Evolutionary conservation across 2,113 vertebrate genomes (phyloP), one percentile per base, ranked within the genome.

Genomic region (Natator depressus): DNA sequence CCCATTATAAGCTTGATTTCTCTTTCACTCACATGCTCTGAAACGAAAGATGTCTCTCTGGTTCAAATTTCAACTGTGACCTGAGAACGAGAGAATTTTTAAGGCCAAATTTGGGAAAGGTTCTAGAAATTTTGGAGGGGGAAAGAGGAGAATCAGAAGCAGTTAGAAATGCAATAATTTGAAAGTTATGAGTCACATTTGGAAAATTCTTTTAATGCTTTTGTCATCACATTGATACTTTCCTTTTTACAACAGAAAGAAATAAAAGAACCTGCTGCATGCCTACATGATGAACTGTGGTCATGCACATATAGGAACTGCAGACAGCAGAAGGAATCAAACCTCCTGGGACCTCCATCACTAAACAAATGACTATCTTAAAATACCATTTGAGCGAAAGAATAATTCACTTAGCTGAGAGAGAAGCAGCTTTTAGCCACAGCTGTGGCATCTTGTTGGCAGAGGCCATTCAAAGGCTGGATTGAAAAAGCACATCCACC

Each of bases 361-460:
- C 84, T 13, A 4, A 59, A 6, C 53, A 85, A 80, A 89, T 10
- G 55, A 35, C 10, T 16, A 8, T 2, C 75, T 7, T 27, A 42
- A 47, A 50, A 14, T 0, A 0, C 8, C 6, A 2, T n/a, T 46
- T 27, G 47, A 51, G 81, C 17, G 5, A 1, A 8, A 49, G 5
- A 12, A 57, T 29, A 57, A 19, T 2, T 13, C 10, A 6, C 12
- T 22, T 9, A 50, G 13, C 10, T 0, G 2, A 80, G 1, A 24
- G 14, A 46, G 55, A 31, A 85, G 53, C 35, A 78, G 76, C 24
- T 2, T 0, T 7, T 3, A 13, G 22, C 24, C n/a, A 20, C 75
- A 13, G 6, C 0, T 1, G 57, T 29, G 2, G n/a, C 62, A 19
- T 19, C 29, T 20, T 10, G 9, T 12, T 9, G 8, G 47, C 46